Percentiles rank a stretch among this genome's conserved stretches.
Conservation (phyloP, 2,888 invertebrate genomes). For the Eubasilissa splendida region DNA sequence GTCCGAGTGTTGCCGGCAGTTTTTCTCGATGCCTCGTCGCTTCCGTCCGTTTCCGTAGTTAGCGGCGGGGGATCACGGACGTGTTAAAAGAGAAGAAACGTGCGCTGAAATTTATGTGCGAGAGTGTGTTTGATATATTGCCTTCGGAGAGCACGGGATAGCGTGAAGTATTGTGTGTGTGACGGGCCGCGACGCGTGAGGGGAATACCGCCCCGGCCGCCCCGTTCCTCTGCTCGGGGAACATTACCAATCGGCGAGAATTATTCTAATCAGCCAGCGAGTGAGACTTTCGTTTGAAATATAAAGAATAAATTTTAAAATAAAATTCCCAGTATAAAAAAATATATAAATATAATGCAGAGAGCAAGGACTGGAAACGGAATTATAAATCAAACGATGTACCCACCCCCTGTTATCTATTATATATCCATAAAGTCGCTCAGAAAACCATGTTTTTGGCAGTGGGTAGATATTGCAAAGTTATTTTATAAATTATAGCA, state of each 20-base stretch:
- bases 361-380: not conserved
- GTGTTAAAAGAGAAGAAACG: conserved; percentile 46
- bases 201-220: conserved; percentile 44
- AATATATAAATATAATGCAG: not conserved
- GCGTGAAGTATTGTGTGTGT: conserved; percentile 46
- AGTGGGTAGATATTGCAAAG: no score
- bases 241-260: not conserved
- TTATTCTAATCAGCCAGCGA: not conserved
- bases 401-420: no score
- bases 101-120: conserved; percentile 55
- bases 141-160: conserved; percentile 39
- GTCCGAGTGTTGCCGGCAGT: conserved; percentile 21
- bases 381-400: no score
- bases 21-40: conserved; percentile 4
- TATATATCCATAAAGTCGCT: no score
- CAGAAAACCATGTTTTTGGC: no score
- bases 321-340: not conserved
- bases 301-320: not conserved
- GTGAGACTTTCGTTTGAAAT: no score
- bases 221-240: not conserved
- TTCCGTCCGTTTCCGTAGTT: conserved; percentile 31
- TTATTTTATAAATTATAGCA: no score
- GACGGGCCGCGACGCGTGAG: conserved; percentile 53
- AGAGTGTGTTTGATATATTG: conserved; percentile 57
- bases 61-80: conserved; percentile 37